phyloP scores from a whole-genome alignment of 2,113 vertebrate species.

The Chaenocephalus aceratus region DNA sequence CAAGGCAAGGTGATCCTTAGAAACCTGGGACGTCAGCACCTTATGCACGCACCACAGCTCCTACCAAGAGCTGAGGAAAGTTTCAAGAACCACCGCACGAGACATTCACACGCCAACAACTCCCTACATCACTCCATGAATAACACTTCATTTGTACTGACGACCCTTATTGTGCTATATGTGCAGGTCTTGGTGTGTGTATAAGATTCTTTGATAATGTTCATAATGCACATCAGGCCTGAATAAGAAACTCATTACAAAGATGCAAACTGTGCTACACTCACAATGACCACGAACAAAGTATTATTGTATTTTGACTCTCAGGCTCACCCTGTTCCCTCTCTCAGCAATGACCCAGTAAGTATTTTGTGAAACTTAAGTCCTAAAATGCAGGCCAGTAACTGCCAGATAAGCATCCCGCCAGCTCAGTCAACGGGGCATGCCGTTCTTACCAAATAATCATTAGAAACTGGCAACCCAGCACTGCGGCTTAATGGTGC shows the following conservation, averaged over 20 bases:
- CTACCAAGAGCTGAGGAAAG: slow-evolving; percentile 37
- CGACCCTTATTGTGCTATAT: slow-evolving; percentile 9
- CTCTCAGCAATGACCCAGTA: slow-evolving; percentile 65
- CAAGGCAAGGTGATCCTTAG: slow-evolving; percentile 87
- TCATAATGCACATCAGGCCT: slow-evolving; percentile 33
- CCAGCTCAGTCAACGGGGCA: slow-evolving; percentile 82
- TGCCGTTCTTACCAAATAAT: slow-evolving; percentile 82
- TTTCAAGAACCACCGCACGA: slow-evolving; percentile 15
- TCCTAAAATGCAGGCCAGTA: slow-evolving; percentile 69
- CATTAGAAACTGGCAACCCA: slow-evolving; percentile 78
- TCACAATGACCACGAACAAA: slow-evolving; percentile 69
- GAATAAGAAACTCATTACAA: slow-evolving; percentile 58
- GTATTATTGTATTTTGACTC: slow-evolving; percentile 60
- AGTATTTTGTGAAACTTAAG: slow-evolving; percentile 77
- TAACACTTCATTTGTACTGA: slow-evolving; percentile 55
- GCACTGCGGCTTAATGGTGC: slow-evolving; percentile 63
- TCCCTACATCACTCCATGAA: slow-evolving; percentile 63
- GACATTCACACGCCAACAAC: slow-evolving; percentile 9
- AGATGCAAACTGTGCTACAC: slow-evolving; percentile 55
- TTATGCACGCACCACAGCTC: slow-evolving; percentile 82
- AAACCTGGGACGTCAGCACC: slow-evolving; percentile 83
- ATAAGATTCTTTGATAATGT: slow-evolving; percentile 53
- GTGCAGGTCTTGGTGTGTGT: slow-evolving; percentile 18
- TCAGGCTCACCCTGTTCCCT: slow-evolving; percentile 23
- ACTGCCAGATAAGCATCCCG: slow-evolving; percentile 83